Evolutionary conservation across 2,113 vertebrate genomes (phyloP).

Genomic region (Antigone vipio): DNA sequence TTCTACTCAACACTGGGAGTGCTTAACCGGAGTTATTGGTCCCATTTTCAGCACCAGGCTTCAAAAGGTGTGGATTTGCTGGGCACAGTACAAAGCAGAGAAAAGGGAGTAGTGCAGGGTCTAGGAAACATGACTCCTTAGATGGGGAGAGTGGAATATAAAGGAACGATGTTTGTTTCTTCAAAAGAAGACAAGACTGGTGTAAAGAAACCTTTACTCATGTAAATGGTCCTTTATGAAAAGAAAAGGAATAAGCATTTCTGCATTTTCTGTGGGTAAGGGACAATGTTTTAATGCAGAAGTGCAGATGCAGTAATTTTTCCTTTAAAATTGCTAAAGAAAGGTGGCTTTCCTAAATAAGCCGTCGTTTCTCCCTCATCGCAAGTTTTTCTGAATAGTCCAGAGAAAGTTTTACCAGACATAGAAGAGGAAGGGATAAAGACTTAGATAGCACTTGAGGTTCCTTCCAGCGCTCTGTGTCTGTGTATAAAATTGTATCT

Average conservation of each 20-base stretch:
- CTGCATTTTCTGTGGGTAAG: neutral
- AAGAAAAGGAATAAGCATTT: neutral
- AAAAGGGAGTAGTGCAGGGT: neutral
- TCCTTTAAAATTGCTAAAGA: neutral
- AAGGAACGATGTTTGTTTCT: neutral
- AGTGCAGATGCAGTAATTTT: neutral
- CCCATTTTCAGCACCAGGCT: neutral
- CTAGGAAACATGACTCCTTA: neutral
- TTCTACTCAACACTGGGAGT: neutral
- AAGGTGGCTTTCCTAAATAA: neutral
- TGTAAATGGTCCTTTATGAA: neutral
- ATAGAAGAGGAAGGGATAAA: neutral
- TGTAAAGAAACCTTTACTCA: neutral
- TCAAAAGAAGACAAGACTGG: neutral
- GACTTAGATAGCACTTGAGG: neutral
- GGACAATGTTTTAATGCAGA: neutral
- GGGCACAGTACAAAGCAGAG: neutral
- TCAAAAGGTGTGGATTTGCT: neutral
- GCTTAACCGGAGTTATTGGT: neutral
- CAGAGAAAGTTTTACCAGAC: neutral
- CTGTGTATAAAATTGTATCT: neutral
- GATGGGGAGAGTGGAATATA: neutral
- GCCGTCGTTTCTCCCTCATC: rapidly evolving
- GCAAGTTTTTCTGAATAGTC: neutral
- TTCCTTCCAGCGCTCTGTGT: neutral